Evolutionary conservation across 2,888 invertebrate genomes (phyloP).

Genomic region (Therioaphis trifolii): DNA sequence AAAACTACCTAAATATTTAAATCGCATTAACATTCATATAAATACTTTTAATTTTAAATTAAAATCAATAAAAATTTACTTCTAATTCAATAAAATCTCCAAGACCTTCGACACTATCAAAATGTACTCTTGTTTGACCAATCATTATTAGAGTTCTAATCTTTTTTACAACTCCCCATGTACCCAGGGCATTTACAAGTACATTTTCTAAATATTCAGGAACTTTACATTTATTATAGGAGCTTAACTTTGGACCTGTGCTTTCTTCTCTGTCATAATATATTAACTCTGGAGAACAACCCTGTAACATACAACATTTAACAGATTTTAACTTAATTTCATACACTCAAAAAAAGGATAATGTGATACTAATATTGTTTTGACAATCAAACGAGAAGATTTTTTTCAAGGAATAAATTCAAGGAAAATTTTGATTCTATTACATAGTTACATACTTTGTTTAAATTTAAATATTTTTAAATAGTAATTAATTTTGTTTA

Average conservation of each 20-base stretch:
- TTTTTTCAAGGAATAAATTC: too few relatives aligned
- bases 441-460: too few relatives aligned
- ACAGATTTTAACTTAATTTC: too few relatives aligned
- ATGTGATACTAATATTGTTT: too few relatives aligned
- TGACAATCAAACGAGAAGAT: too few relatives aligned
- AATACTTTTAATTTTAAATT: not conserved
- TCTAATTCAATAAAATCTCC: slow-evolving; percentile 89
- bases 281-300: slow-evolving; percentile 77
- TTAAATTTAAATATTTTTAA: too few relatives aligned
- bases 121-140: slow-evolving; percentile 86
- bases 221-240: slow-evolving; percentile 76
- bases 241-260: slow-evolving; percentile 82
- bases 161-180: slow-evolving; percentile 81
- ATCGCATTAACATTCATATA: slow-evolving; percentile 12
- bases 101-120: slow-evolving; percentile 84
- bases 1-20: slow-evolving; percentile 77
- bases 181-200: slow-evolving; percentile 76
- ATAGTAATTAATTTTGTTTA: too few relatives aligned
- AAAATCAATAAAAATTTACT: slow-evolving; percentile 70
- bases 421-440: too few relatives aligned
- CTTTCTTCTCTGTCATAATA: slow-evolving; percentile 83
- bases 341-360: too few relatives aligned
- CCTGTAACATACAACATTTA: slow-evolving; percentile 68
- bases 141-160: slow-evolving; percentile 81
- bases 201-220: slow-evolving; percentile 72